Base-by-base conservation (phyloP, 2,113 vertebrate species). In the Rhinopithecus roxellana region DNA sequence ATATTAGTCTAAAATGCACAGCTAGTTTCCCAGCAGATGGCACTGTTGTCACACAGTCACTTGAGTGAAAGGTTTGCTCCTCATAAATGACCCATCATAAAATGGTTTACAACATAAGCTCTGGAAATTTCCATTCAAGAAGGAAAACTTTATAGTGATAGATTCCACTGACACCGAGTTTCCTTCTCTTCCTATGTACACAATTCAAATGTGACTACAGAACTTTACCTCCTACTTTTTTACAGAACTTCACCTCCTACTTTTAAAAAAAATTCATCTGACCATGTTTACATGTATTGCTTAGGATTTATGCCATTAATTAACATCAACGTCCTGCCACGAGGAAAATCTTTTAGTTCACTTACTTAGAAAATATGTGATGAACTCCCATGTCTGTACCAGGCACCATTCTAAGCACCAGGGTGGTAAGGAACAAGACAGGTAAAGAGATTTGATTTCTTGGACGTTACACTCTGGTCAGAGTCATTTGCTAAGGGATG, bases 1-100 rank as follows among this genome's bases (percentile, higher is more conserved):
- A 16, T 52, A 40, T 38, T 88, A 9, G 93, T 91, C 55, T 89
- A 32, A 85, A 80, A 80, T 64, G 45, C 16, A 5, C 55, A 93
- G 40, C 69, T 50, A 1, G 7, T 81, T 12, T 9, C 57, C 98
- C 98, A 98, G 98, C 88, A 98, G 98, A 98, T 98, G 98, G 98
- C 90, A 91, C 13, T 94, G 40, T 96, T 79, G 93, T 35, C 94
- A 97, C 97, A 38, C 7, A 74, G 17, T 88, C 32, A 20, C 25
- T 48, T 18, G 72, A 74, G 90, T 64, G 69, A 86, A 90, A 50
- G 40, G 1, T 3, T 81, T 75, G 52, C 30, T 90, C 30, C 30
- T 89, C 52, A n/a, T 67, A 96, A 95, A 97, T 59, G 95, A 88
- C 43, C 88, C 83, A 78, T 79, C 94, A 93, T 94, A 72, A 96